These are phyloP conservation scores for Zaprionus africanus DNA, from an alignment of 1,140 invertebrate species.

Conservation along the genomic window DNA sequence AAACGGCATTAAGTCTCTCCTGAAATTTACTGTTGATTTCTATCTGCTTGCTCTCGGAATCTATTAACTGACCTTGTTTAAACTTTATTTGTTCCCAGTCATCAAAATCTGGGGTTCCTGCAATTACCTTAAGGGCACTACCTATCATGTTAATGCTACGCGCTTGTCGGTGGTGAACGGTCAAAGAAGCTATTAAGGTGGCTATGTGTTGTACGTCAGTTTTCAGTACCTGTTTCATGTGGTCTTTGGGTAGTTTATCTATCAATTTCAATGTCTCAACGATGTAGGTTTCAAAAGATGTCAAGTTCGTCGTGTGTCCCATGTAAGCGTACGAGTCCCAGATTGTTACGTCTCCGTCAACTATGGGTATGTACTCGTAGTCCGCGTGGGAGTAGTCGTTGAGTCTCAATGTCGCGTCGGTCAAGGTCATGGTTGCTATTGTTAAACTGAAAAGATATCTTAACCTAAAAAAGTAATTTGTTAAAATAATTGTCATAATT, in stretches of 20 bases:
- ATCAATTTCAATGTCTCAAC: neutral
- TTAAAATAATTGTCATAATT: neutral
- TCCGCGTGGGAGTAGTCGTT: conserved; percentile 27
- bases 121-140: conserved; percentile 16
- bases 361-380: conserved; percentile 29
- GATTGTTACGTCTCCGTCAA: conserved; percentile 27
- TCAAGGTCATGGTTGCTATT: conserved; percentile 12
- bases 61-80: conserved; percentile 17
- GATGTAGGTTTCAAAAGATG: neutral
- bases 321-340: conserved; percentile 18
- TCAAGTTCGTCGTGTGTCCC: conserved; percentile 26
- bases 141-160: conserved; percentile 30
- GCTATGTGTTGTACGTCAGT: conserved; percentile 11
- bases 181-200: conserved; percentile 11
- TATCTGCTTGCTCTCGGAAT: conserved; percentile 27
- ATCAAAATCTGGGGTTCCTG: conserved; percentile 25
- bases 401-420: conserved; percentile 11
- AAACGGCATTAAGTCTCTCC: conserved; percentile 2
- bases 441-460: conserved; percentile 17
- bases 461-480: conserved; percentile 5
- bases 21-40: conserved; percentile 28
- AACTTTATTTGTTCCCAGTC: conserved; percentile 32
- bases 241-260: conserved; percentile 11
- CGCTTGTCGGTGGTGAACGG: conserved; percentile 15
- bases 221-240: conserved; percentile 12